Conservation (phyloP, 2,797 vertebrate genomes). For the Phataginus tetradactyla region DNA sequence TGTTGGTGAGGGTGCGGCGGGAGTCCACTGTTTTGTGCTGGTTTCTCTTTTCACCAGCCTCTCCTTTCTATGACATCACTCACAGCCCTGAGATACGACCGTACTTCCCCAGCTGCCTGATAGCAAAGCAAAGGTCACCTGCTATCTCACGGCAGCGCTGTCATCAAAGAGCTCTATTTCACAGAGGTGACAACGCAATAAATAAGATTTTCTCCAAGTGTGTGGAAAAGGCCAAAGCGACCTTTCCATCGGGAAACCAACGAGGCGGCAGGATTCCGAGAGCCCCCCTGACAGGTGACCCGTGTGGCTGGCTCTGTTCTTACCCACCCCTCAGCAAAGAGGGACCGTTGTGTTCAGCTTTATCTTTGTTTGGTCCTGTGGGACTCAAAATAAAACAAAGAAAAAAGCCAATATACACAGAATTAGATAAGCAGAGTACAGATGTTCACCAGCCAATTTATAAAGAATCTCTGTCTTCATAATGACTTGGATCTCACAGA, state of each 20-base stretch:
- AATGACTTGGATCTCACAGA: not conserved
- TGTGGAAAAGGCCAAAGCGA: conserved; percentile 27
- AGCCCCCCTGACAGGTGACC: not conserved
- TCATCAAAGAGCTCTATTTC: conserved; percentile 64
- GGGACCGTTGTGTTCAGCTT: not conserved
- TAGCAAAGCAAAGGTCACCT: conserved; percentile 62
- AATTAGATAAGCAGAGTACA: not conserved
- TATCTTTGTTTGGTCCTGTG: not conserved
- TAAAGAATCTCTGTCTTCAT: not conserved
- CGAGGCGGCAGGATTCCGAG: not conserved
- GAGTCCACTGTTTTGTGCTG: not conserved
- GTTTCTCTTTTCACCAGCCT: conserved; percentile 64
- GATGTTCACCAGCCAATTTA: not conserved
- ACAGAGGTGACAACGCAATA: conserved; percentile 57
- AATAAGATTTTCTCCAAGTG: conserved; percentile 65
- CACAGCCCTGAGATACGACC: conserved; percentile 36
- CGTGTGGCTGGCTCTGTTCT: not conserved
- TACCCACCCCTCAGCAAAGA: not conserved
- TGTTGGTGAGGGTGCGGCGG: not conserved
- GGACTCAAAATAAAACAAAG: conserved; percentile 30
- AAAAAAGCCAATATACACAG: not conserved
- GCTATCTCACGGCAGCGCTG: conserved; percentile 41
- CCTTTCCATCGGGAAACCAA: not conserved
- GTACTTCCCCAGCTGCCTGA: not conserved
- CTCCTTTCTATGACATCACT: conserved; percentile 74